phyloP scores from a whole-genome alignment of 2,797 vertebrate genomes.

The Anableps anableps region DNA sequence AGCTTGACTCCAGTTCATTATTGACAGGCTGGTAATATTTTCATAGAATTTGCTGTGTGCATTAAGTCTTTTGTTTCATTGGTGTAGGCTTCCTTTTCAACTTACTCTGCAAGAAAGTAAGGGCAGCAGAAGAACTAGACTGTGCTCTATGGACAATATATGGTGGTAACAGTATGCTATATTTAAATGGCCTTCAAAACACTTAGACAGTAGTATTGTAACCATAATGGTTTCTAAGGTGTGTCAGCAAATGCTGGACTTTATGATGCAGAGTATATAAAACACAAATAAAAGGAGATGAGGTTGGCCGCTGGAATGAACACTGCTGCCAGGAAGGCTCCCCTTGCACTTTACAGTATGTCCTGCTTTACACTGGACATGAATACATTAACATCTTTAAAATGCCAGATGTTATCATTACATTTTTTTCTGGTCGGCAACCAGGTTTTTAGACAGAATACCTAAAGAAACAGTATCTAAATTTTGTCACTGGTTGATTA shows the following conservation, averaged over 20 bases:
- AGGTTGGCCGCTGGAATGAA: neutral
- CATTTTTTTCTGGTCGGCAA: neutral
- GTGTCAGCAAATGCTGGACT: constrained; percentile 4
- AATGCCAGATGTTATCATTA: constrained; percentile 5
- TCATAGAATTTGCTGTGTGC: neutral
- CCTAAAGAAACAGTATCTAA: neutral
- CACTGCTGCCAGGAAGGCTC: neutral
- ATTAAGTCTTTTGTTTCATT: constrained; percentile 21
- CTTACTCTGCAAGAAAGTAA: constrained; percentile 3
- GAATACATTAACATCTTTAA: neutral
- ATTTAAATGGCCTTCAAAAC: neutral
- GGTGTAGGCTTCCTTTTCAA: constrained; percentile 1
- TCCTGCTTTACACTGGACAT: neutral
- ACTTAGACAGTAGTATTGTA: neutral
- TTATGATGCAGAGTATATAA: constrained; percentile 6
- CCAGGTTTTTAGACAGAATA: neutral
- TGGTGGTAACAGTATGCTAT: neutral
- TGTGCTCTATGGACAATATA: neutral
- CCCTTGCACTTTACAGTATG: neutral
- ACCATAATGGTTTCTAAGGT: neutral
- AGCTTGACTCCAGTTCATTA: neutral
- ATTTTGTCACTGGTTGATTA: neutral
- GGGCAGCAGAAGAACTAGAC: neutral
- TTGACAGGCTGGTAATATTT: constrained; percentile 8
- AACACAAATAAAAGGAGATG: neutral